Evolutionary conservation across 92 coral and sea anemone species (phyloP).

Genomic region (Actinostola sp.): DNA sequence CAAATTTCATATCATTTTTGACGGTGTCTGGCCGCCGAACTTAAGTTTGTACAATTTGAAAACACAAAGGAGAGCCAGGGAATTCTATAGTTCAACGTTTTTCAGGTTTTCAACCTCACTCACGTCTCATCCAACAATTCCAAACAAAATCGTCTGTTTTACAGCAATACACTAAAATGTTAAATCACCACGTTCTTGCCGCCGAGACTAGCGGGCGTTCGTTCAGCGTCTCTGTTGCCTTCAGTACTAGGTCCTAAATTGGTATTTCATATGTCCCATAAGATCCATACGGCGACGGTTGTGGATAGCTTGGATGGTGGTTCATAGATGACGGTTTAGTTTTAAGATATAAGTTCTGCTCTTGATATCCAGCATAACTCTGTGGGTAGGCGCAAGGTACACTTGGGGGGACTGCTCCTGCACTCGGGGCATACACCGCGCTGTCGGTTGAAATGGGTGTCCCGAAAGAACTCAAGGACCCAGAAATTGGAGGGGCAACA

Average conservation of each 20-base stretch:
- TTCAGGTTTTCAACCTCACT: slow-evolving; percentile 32
- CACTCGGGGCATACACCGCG: slow-evolving; percentile 63
- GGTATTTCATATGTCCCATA: slow-evolving; percentile 90
- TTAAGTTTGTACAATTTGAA: slow-evolving; percentile 12
- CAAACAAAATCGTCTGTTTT: slow-evolving; percentile 28
- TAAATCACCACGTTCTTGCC: slow-evolving; percentile 16
- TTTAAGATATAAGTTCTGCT: slow-evolving; percentile 81
- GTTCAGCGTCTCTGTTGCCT: no score
- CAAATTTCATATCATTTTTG: neutral
- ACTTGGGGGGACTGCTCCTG: slow-evolving; percentile 64
- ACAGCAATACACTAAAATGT: slow-evolving; percentile 31
- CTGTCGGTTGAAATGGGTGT: slow-evolving; percentile 75
- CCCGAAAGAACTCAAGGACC: slow-evolving; percentile 78
- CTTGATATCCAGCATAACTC: slow-evolving; percentile 74
- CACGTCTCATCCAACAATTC: neutral
- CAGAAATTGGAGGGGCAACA: slow-evolving; percentile 77
- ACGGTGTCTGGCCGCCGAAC: neutral
- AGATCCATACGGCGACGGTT: slow-evolving; percentile 73
- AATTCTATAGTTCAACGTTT: neutral
- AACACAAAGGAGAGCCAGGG: neutral
- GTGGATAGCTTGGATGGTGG: slow-evolving; percentile 87
- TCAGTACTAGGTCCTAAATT: slow-evolving; percentile 41
- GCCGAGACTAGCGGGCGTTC: slow-evolving; percentile 12
- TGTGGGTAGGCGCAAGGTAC: slow-evolving; percentile 81
- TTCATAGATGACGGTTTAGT: slow-evolving; percentile 75